Conservation (phyloP, 2,113 vertebrate genomes). For the Periophthalmodon schlosseri region DNA sequence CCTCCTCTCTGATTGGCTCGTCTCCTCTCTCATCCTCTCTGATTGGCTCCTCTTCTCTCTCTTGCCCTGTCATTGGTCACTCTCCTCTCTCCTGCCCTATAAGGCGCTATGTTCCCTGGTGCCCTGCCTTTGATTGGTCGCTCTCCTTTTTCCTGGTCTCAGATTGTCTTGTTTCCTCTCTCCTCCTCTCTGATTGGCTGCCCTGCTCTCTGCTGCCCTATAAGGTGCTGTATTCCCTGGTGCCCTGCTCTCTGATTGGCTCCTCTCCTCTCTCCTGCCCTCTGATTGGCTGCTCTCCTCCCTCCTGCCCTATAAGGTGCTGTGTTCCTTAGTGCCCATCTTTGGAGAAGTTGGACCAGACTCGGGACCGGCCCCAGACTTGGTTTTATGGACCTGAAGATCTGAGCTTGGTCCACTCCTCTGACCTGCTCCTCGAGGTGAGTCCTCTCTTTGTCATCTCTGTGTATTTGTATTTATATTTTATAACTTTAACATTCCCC, state of each 20-base stretch:
- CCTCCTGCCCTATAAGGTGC: neutral
- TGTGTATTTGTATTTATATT: too few species aligned
- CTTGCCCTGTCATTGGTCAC: neutral
- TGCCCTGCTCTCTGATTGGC: neutral
- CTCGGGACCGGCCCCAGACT: neutral
- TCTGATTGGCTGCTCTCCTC: neutral
- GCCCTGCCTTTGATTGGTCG: too few species aligned
- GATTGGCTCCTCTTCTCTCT: neutral
- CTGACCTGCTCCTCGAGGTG: too few species aligned
- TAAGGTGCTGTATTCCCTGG: neutral
- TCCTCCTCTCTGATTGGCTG: neutral
- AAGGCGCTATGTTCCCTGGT: too few species aligned
- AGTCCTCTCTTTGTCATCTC: too few species aligned
- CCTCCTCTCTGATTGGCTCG: neutral
- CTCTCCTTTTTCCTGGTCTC: too few species aligned
- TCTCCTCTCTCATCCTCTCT: neutral
- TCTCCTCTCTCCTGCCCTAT: neutral
- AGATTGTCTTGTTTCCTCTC: too few species aligned
- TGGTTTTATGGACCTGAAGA: neutral
- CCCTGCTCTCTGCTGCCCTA: neutral
- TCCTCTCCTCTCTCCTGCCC: too few species aligned
- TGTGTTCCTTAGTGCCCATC: neutral
- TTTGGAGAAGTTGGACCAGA: neutral
- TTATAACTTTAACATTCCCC: too few species aligned
- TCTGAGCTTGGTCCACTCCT: neutral